Evolutionary conservation across 2,888 invertebrate genomes (phyloP).

Genomic region (Drosophila quasianomalipes): DNA sequence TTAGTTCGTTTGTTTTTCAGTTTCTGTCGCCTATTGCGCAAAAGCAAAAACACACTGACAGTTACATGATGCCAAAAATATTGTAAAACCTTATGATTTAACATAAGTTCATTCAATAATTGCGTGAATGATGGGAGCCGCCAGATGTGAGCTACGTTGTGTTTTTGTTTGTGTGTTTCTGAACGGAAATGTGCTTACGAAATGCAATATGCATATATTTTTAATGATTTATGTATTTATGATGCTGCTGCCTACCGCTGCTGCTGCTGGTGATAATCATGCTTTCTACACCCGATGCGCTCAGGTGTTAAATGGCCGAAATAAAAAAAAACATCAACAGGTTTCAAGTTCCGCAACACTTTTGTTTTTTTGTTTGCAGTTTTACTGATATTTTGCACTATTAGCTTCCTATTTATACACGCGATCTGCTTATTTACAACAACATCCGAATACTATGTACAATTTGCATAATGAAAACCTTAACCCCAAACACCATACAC

Average conservation of each 20-base stretch:
- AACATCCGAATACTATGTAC: slow-evolving; percentile 12
- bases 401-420: slow-evolving; percentile 73
- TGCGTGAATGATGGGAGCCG: slow-evolving; percentile 60
- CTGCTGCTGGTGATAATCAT: slow-evolving; percentile 25
- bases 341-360: slow-evolving; percentile 71
- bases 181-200: slow-evolving; percentile 52
- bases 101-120: slow-evolving; percentile 76
- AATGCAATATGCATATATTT: slow-evolving; percentile 57
- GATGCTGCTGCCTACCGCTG: slow-evolving; percentile 22
- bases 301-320: slow-evolving; percentile 73
- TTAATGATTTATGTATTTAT: slow-evolving; percentile 31
- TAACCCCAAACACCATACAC: slow-evolving; percentile 62
- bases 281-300: slow-evolving; percentile 48
- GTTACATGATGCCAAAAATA: slow-evolving; percentile 71
- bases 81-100: slow-evolving; percentile 68
- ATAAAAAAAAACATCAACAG: slow-evolving; percentile 10
- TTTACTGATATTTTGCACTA: slow-evolving; percentile 60
- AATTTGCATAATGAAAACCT: slow-evolving; percentile 80
- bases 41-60: slow-evolving; percentile 62
- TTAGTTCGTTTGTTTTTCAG: slow-evolving; percentile 26
- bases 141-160: slow-evolving; percentile 61
- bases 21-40: slow-evolving; percentile 44
- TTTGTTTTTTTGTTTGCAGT: slow-evolving; percentile 38
- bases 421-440: slow-evolving; percentile 23
- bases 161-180: slow-evolving; percentile 3